Evolutionary conservation across 2,113 vertebrate species (phyloP).

Genomic region (Gobiocypris rarus): DNA sequence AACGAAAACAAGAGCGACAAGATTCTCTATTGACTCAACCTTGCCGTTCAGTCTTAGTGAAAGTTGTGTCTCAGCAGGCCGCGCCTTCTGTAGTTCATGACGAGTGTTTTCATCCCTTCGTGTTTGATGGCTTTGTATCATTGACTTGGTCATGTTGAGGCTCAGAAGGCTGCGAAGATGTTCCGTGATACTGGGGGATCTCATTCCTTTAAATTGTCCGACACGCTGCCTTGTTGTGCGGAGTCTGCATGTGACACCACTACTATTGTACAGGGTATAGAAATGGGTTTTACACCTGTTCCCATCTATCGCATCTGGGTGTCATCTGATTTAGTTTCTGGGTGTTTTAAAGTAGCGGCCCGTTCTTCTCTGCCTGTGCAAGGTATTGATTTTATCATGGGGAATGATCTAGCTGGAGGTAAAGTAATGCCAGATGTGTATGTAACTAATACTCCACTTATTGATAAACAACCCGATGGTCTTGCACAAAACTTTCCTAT

Average conservation of each 20-base stretch:
- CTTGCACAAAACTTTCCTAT: no score
- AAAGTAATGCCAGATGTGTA: neutral
- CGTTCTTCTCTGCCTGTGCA: neutral
- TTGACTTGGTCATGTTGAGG: neutral
- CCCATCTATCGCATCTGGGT: neutral
- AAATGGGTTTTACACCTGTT: neutral
- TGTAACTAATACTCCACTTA: neutral
- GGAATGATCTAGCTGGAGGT: neutral
- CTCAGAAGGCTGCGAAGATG: neutral
- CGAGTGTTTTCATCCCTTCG: neutral
- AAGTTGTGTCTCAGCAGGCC: neutral
- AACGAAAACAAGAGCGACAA: neutral
- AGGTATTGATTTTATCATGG: neutral
- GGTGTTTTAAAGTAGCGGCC: neutral
- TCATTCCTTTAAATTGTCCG: neutral
- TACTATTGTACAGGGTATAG: neutral
- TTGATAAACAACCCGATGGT: neutral
- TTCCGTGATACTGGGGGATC: neutral
- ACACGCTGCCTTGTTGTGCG: neutral
- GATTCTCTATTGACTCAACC: neutral
- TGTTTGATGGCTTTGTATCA: neutral
- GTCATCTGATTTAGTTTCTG: neutral
- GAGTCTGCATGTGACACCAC: neutral
- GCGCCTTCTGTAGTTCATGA: neutral
- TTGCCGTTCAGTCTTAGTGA: neutral